phyloP scores from a whole-genome alignment of 2,888 invertebrate species.

The Galerucella nymphaeae region DNA sequence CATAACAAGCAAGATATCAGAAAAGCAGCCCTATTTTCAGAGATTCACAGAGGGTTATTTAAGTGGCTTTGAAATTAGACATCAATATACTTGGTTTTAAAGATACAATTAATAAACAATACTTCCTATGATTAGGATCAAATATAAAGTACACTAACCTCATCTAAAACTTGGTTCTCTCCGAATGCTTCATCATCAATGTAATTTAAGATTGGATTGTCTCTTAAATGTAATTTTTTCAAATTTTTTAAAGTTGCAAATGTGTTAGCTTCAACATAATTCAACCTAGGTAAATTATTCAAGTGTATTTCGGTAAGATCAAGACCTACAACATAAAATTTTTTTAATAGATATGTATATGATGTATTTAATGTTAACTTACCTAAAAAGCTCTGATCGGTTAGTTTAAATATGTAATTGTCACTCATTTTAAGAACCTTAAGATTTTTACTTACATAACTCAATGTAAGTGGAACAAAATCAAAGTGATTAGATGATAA shows the following conservation, averaged over 20 bases:
- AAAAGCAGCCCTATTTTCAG: too few species aligned
- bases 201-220: conserved; percentile 55
- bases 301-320: conserved; percentile 68
- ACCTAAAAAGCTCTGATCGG: conserved; percentile 72
- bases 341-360: not conserved
- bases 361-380: conserved; percentile 42
- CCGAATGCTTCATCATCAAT: conserved; percentile 73
- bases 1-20: too few species aligned
- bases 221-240: conserved; percentile 55
- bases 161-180: conserved; percentile 67
- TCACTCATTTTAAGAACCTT: conserved; percentile 71
- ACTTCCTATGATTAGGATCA: not conserved
- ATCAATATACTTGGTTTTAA: too few species aligned
- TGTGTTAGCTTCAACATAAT: conserved; percentile 64
- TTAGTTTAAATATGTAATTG: conserved; percentile 71
- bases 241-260: conserved; percentile 57
- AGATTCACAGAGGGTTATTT: too few species aligned
- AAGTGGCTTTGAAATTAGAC: too few species aligned
- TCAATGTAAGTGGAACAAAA: conserved; percentile 70
- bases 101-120: too few species aligned
- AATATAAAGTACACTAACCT: conserved; percentile 62
- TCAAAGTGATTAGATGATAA: conserved; percentile 72
- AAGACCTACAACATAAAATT: conserved; percentile 33
- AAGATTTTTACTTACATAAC: conserved; percentile 68
- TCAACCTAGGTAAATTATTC: conserved; percentile 69